Base-by-base conservation (phyloP, 2,113 vertebrate species). In the Tricholaema leucomelas region DNA sequence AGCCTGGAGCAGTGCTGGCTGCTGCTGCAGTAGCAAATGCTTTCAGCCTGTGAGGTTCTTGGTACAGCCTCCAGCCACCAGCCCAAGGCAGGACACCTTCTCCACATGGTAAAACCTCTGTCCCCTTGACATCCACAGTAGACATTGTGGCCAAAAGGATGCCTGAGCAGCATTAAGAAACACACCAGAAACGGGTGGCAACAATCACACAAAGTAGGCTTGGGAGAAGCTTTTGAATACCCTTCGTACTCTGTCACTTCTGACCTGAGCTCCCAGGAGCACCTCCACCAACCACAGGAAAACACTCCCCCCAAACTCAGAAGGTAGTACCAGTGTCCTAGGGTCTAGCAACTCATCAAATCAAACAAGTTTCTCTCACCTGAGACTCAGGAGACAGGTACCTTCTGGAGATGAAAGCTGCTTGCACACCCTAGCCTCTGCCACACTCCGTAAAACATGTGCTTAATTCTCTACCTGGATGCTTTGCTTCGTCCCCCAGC, bases 21-120 rank as follows among this genome's bases (percentile, higher is more conserved):
- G 33, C 50, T 46, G 31, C 50, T 14, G 52, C 11, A 2, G 10
- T 2, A 61, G 7, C 3, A 3, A 20, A 13, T 0, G 0, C 20
- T 73, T 60, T 74, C 12, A 72, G 69, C 31, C 38, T 25, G 16
- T 1, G 56, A 36, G 13, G 27, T 8, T 35, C 38, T 42, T 7
- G 0, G 33, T 6, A 24, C 7, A 33, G n/a, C 11, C 12, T 60
- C 15, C 50, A 56, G 66, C 16, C 59, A 15, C 59, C 5, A 0
- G 44, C 16, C 31, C 54, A 31, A 63, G 48, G 5, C 72, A 80
- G 56, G 23, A 10, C 36, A 81, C 33, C 40, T 36, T 28, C 76
- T 33, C 55, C 1, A 0, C 5, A 3, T 2, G 9, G n/a, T 19
- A 38, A 35, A 83, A 6, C 38, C 59, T 60, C 17, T 6, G 3